Base-by-base conservation (phyloP, 2,888 invertebrate species). In the Scaptomyza reducta region DNA sequence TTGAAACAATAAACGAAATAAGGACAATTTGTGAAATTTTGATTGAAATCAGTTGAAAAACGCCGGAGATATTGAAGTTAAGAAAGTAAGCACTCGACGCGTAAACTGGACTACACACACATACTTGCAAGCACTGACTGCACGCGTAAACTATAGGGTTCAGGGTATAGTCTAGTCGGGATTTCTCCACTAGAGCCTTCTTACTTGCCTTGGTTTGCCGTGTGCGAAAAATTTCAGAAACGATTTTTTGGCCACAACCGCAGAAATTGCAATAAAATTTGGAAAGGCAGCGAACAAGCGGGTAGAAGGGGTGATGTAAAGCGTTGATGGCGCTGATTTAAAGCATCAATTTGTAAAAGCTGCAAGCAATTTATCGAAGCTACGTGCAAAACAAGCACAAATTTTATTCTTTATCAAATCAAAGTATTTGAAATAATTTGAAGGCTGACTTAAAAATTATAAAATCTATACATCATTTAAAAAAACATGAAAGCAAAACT, bases 221-320 rank as follows among this genome's bases (percentile, higher is more conserved):
- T 75, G 63, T 49, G 59, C 56, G 40, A 62, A 74, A 64, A 76
- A 70, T 59, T 59, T 50, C 45, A 63, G 61, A 70, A 73, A 68
- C 70, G 64, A 81, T 76, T 81, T 79, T 79, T 57, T 41, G 38
- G 55, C 50, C 50, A 29, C 54, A 72, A 65, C 68, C 80, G 38
- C 64, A 65, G 31, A 70, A 72, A 70, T 79, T 72, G 69, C 69
- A 81, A 74, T 65, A 65, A 46, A 50, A 50, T 50, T 53, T 6
- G 16, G 13, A 13, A 38, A 9, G 38, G 10, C 38, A 14, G 35
- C 7, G 3, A 38, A 38, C 7, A 7, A 4, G 3, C 16, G 44
- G 0, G n/a, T 1, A 0, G 18, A 25, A 16, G 25, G 13, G 29
- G 22, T 13, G 25, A 10, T 22, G 25, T 31, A 31, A 33, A 47